Evolutionary conservation across 2,797 vertebrate genomes (phyloP), one percentile per base, ranked within the genome.

Genomic region (Tauraco hartlaubi): DNA sequence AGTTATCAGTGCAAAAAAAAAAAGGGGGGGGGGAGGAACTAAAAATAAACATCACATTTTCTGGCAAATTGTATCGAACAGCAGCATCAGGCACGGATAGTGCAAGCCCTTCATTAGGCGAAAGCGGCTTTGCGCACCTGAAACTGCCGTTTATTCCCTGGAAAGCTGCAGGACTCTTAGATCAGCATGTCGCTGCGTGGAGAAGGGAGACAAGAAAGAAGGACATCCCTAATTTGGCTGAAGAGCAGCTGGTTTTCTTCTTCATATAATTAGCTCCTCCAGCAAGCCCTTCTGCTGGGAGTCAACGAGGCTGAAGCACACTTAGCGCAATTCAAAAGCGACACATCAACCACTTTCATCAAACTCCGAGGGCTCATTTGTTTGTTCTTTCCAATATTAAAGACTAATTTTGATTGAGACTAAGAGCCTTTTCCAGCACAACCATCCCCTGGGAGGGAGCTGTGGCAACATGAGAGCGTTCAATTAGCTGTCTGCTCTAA

Each of bases 371-470:
- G 52, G 85, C 76, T 91, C 82, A 5, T 83, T 56, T 92, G 87
- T 85, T 96, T 92, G 49, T 6, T 92, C 89, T 91, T 66, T n/a
- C 69, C 64, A 19, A 25, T 64, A 94, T 88, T 78, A 94, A 86
- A 83, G 66, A 41, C 76, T 68, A 9, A 88, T 95, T 92, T 85
- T 62, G 85, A 55, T 91, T 72, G 20, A 10, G 54, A 78, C 73
- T 37, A 59, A 94, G 89, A 95, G 89, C 76, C 87, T 80, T 78
- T 56, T 54, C 63, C 73, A 83, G 73, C 2, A 35, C 73, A 72
- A 6, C 29, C 82, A 28, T 31, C 75, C 87, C 94, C 39, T 0
- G 1, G 85, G 96, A 94, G 43, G 72, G 29, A 79, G 63, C 88
- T 0, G 43, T n/a, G 86, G 84, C 94, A 94, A 69, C 63, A 61